phyloP scores from a whole-genome alignment of 1,140 invertebrate species.

The Diachasma alloeum region DNA sequence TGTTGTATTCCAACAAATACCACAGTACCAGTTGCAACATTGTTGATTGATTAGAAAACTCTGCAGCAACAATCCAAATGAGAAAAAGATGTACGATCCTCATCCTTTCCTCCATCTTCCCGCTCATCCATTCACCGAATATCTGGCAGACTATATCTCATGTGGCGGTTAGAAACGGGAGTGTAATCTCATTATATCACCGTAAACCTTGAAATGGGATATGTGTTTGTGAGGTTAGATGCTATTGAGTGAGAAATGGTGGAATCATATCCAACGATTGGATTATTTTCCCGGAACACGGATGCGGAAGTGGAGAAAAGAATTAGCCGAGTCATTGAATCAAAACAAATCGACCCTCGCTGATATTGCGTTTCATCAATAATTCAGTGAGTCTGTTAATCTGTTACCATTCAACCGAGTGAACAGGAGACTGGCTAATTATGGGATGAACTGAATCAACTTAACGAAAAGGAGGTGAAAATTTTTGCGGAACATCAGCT shows the following conservation, averaged over 20 bases:
- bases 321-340: conserved; percentile 17
- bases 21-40: not conserved
- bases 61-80: not conserved
- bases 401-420: not conserved
- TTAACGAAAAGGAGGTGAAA: not conserved
- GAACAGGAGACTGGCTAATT: not conserved
- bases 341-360: not conserved
- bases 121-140: not conserved
- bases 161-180: not conserved
- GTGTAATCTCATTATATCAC: not conserved
- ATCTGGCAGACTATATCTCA: not conserved
- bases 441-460: not conserved
- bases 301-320: not conserved
- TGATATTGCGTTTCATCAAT: not conserved
- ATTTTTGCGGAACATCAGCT: not conserved
- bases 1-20: not conserved
- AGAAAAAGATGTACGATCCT: not conserved
- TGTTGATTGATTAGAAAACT: not conserved
- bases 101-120: not conserved
- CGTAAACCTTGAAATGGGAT: not conserved
- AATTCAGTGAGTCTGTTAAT: not conserved
- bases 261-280: not conserved
- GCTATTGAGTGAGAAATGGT: not conserved
- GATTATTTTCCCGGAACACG: not conserved
- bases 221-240: not conserved